Evolutionary conservation across 2,113 vertebrate genomes (phyloP).

Genomic region (Microcebus griseorufus): DNA sequence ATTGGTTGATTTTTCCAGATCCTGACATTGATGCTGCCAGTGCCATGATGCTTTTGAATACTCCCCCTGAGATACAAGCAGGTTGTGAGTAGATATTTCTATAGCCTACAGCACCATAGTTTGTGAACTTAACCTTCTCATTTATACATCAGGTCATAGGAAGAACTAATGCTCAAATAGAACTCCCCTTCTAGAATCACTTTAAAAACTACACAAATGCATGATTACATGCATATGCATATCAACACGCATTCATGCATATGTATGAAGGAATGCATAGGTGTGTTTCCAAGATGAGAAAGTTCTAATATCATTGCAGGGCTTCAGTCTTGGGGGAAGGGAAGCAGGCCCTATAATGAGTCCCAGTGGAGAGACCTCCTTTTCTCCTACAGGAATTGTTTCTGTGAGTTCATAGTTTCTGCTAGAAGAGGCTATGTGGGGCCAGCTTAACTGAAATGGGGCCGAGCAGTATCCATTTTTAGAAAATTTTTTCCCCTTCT

Average conservation of each 20-base stretch:
- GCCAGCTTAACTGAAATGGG: background rate
- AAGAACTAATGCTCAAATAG: constrained; percentile 75
- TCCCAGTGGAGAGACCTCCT: background rate
- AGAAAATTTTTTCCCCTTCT: background rate
- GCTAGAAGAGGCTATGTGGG: background rate
- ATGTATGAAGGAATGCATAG: background rate
- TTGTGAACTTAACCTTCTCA: constrained; percentile 84
- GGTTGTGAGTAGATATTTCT: constrained; percentile 92
- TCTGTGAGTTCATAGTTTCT: background rate
- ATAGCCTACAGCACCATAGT: constrained; percentile 88
- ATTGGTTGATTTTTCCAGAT: constrained; percentile 92
- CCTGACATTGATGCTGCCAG: constrained; percentile 91
- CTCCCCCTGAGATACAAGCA: constrained; percentile 91
- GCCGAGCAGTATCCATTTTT: background rate
- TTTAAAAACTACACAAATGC: background rate
- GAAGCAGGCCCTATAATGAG: background rate
- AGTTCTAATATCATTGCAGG: background rate
- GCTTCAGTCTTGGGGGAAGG: background rate
- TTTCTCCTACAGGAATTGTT: background rate
- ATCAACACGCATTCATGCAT: background rate
- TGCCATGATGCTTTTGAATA: constrained; percentile 94
- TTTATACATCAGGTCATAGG: constrained; percentile 74
- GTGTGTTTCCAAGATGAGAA: background rate
- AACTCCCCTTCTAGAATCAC: constrained; percentile 60
- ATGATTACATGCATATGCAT: background rate